phyloP scores from a whole-genome alignment of 2,797 vertebrate species.

The Rhyacichthys aspro region DNA sequence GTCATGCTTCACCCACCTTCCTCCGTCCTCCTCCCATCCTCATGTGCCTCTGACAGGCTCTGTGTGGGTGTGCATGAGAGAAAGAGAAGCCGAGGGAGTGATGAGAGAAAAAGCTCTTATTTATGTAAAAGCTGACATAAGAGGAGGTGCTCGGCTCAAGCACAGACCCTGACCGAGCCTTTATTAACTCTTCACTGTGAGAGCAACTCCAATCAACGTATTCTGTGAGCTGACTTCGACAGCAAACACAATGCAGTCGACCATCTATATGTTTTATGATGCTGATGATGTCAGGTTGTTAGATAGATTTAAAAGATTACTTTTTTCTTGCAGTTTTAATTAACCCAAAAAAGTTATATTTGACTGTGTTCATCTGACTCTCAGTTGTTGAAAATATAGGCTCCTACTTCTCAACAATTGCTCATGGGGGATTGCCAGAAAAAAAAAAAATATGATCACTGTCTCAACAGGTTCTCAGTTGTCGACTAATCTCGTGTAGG shows the following conservation, averaged over 20 bases:
- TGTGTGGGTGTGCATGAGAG: slow-evolving; percentile 82
- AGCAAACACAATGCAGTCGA: neutral
- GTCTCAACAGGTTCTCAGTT: slow-evolving; percentile 52
- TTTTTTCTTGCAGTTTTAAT: no score
- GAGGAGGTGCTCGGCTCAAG: slow-evolving; percentile 73
- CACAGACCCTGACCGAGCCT: slow-evolving; percentile 57
- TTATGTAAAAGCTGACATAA: slow-evolving; percentile 80
- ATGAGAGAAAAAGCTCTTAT: slow-evolving; percentile 78
- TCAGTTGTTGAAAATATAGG: no score
- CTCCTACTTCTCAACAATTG: neutral
- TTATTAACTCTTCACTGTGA: slow-evolving; percentile 57
- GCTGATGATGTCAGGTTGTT: no score
- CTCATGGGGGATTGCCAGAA: neutral
- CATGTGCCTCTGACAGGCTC: slow-evolving; percentile 79
- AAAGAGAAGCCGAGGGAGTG: slow-evolving; percentile 70
- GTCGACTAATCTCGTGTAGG: slow-evolving; percentile 53
- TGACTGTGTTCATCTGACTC: no score
- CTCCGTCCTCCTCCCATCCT: slow-evolving; percentile 77
- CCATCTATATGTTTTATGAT: no score
- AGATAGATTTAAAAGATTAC: no score
- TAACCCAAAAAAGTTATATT: no score
- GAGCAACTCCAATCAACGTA: slow-evolving; percentile 27
- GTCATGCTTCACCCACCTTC: slow-evolving; percentile 79
- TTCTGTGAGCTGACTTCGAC: neutral
- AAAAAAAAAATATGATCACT: slow-evolving; percentile 38